Evolutionary conservation across 2,888 invertebrate species (phyloP).

Genomic region (Ecliptopera silaceata): DNA sequence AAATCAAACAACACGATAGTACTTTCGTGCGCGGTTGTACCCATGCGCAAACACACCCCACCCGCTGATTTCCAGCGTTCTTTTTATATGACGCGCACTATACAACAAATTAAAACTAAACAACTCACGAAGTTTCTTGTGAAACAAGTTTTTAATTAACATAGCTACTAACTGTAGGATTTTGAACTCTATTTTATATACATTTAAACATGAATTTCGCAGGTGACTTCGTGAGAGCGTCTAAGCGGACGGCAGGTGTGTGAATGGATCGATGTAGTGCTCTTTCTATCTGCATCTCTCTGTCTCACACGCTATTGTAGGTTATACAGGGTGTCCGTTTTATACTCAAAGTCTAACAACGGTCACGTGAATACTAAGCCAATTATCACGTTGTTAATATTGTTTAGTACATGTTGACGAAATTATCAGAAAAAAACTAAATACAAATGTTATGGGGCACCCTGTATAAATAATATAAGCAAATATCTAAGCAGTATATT

Average conservation of each 20-base stretch:
- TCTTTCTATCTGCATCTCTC: slow-evolving; percentile 75
- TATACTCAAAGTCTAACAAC: too few relatives aligned
- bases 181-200: slow-evolving; percentile 51
- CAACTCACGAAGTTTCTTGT: slow-evolving; percentile 78
- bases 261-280: slow-evolving; percentile 80
- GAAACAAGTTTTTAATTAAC: slow-evolving; percentile 58
- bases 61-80: too few relatives aligned
- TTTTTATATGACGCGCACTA: too few relatives aligned
- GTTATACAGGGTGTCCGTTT: slow-evolving; percentile 19
- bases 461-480: slow-evolving; percentile 24
- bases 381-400: too few relatives aligned
- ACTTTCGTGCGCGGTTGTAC: too few relatives aligned
- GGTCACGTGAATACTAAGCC: too few relatives aligned
- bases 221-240: slow-evolving; percentile 81
- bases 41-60: too few relatives aligned
- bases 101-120: slow-evolving; percentile 56
- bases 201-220: slow-evolving; percentile 70
- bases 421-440: too few relatives aligned
- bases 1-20: too few relatives aligned
- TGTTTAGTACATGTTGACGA: too few relatives aligned
- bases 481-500: slow-evolving; percentile 22
- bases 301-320: slow-evolving; percentile 66
- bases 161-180: slow-evolving; percentile 49
- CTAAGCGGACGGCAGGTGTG: slow-evolving; percentile 73
- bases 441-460: background rate